These are phyloP conservation scores for Chloroceryle inda DNA, from an alignment of 2,797 vertebrate species.

Conservation along the genomic window DNA sequence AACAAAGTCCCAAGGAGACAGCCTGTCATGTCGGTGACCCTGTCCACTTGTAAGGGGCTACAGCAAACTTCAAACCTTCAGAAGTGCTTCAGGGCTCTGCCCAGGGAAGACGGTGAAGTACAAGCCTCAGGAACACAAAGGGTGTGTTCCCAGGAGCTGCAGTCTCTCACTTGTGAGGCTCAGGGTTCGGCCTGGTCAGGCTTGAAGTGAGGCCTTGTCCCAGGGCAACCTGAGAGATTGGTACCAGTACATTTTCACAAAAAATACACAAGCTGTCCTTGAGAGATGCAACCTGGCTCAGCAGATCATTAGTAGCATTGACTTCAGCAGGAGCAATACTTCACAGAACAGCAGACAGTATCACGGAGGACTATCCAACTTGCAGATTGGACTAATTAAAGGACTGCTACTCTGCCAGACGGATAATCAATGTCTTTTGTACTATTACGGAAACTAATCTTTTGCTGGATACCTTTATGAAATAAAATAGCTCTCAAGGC, in stretches of 20 bases:
- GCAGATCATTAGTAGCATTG: neutral
- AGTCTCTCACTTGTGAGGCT: neutral
- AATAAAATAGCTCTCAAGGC: neutral
- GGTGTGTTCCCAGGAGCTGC: neutral
- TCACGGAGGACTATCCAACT: neutral
- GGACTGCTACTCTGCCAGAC: neutral
- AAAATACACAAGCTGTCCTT: neutral
- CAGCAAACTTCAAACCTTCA: neutral
- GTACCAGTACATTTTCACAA: accelerated
- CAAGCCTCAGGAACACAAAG: neutral
- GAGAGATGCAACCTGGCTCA: neutral
- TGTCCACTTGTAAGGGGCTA: neutral
- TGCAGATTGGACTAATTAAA: neutral
- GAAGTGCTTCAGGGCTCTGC: neutral
- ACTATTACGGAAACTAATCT: neutral
- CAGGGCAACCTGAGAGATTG: neutral
- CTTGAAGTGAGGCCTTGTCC: neutral
- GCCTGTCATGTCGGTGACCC: neutral
- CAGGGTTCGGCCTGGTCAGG: neutral
- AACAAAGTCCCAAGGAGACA: neutral
- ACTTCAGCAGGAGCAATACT: neutral
- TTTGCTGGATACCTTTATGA: neutral
- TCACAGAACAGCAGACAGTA: neutral
- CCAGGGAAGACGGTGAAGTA: accelerated
- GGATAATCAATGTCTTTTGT: neutral